Evolutionary conservation across 2,113 vertebrate genomes (phyloP).

Genomic region (Galemys pyrenaicus): DNA sequence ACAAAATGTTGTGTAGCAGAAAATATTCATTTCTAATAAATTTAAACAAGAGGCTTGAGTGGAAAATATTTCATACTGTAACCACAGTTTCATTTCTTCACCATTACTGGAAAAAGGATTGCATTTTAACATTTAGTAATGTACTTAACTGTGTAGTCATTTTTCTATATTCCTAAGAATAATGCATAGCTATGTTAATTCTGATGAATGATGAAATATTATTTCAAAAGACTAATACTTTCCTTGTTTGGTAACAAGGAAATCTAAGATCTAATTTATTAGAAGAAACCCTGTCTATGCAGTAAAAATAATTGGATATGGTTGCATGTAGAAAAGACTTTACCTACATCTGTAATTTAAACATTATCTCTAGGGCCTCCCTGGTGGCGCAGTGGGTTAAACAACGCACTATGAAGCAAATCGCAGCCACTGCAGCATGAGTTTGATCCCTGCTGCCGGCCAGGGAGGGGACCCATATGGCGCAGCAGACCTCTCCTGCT

Average conservation of each 20-base stretch:
- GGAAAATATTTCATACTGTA: neutral
- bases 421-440: no score
- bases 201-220: neutral
- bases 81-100: neutral
- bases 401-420: no score
- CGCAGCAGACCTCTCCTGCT: no score
- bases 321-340: neutral
- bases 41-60: neutral
- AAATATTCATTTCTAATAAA: neutral
- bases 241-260: neutral
- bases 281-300: neutral
- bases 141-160: neutral
- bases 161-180: neutral
- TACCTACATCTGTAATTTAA: neutral
- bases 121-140: slow-evolving; percentile 4
- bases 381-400: no score
- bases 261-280: neutral
- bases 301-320: neutral
- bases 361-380: no score
- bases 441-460: no score
- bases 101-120: neutral
- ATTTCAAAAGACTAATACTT: slow-evolving; percentile 5
- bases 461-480: no score
- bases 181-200: neutral
- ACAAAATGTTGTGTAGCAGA: neutral